Evolutionary conservation across 1,140 invertebrate genomes (phyloP).

Genomic region (Probaryconus sp.): DNA sequence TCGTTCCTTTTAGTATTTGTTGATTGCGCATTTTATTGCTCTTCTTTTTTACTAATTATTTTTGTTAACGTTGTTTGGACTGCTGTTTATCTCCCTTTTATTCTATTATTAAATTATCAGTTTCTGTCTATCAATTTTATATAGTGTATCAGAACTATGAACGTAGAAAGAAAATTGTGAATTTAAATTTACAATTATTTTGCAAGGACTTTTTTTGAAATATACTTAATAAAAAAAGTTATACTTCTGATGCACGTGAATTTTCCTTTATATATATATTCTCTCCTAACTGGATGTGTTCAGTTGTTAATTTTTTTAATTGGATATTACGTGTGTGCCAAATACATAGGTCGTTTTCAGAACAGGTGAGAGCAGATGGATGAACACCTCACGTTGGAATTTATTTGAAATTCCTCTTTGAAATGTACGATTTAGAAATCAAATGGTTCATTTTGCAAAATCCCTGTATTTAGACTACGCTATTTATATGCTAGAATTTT

Average conservation of each 20-base stretch:
- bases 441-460: no score
- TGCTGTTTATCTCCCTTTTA: slow-evolving; percentile 8
- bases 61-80: slow-evolving; percentile 14
- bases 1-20: slow-evolving; percentile 17
- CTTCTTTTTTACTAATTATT: slow-evolving; percentile 5
- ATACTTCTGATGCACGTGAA: no score
- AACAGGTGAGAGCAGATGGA: slow-evolving; percentile 40
- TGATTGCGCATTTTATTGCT: slow-evolving; percentile 8
- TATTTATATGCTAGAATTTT: no score
- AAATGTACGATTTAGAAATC: no score
- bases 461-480: no score
- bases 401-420: background rate
- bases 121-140: no score
- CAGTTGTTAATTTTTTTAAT: slow-evolving; percentile 20
- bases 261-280: background rate
- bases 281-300: slow-evolving; percentile 12
- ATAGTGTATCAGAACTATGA: background rate
- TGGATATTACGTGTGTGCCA: slow-evolving; percentile 47
- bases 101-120: background rate
- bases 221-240: no score
- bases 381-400: slow-evolving; percentile 20
- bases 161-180: no score
- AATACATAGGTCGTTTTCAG: slow-evolving; percentile 27
- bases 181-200: no score
- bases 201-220: no score